Evolutionary conservation across 1,140 invertebrate species (phyloP).

Genomic region (Trypoxylus dichotomus): DNA sequence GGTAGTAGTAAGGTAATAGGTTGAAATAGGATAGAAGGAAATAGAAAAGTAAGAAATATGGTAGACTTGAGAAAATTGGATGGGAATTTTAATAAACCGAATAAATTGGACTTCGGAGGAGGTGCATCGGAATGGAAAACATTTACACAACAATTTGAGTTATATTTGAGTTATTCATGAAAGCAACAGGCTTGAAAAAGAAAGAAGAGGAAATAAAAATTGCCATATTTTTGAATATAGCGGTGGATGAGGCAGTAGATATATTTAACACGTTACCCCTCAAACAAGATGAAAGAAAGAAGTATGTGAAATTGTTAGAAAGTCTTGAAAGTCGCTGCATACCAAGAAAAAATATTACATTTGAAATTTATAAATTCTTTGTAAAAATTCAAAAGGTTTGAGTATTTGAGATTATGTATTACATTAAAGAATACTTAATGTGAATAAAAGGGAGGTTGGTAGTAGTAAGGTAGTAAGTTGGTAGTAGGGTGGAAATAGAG

Average conservation of each 20-base stretch:
- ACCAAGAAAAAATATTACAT: neutral
- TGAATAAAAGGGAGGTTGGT: too few relatives aligned
- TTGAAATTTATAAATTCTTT: conserved; percentile 1
- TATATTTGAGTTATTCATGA: conserved; percentile 43
- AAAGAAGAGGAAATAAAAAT: conserved; percentile 41
- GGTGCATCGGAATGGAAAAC: conserved; percentile 34
- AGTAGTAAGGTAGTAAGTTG: too few relatives aligned
- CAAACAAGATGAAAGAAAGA: neutral
- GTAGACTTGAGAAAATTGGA: too few relatives aligned
- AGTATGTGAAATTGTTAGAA: conserved; percentile 2
- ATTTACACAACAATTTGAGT: conserved; percentile 43
- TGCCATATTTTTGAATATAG: conserved; percentile 44
- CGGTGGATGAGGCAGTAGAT: conserved; percentile 44
- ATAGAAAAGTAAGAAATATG: too few relatives aligned
- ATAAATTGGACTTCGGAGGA: neutral
- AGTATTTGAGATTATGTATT: neutral
- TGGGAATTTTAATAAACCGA: neutral
- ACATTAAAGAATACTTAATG: too few relatives aligned
- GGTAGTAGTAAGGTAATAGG: too few relatives aligned
- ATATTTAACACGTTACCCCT: conserved; percentile 38
- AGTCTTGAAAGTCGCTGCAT: neutral
- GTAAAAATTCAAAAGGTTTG: neutral
- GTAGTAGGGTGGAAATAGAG: too few relatives aligned
- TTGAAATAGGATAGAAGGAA: too few relatives aligned
- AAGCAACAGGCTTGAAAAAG: conserved; percentile 38